Evolutionary conservation across 92 coral and sea anemone species (phyloP).

Genomic region (Palythoa caribaeorum): DNA sequence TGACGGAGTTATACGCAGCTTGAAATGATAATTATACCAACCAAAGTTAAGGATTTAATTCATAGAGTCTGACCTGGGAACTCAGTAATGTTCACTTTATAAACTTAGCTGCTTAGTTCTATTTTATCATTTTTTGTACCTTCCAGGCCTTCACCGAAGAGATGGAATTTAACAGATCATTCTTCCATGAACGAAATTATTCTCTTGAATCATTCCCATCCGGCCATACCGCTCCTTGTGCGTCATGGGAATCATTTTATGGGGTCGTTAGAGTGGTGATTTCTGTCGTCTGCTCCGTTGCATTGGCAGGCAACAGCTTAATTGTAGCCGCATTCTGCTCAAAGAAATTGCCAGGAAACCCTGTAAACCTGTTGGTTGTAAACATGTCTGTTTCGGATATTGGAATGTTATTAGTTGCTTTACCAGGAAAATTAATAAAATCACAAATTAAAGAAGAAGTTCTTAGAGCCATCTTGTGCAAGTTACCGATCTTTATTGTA

Average conservation of each 20-base stretch:
- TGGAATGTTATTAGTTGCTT: neutral
- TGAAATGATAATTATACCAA: too few species aligned
- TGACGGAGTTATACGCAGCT: too few species aligned
- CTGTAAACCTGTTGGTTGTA: slow-evolving; percentile 3
- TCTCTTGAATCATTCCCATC: neutral
- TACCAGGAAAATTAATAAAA: neutral
- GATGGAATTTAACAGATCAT: slow-evolving; percentile 18
- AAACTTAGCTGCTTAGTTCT: too few species aligned
- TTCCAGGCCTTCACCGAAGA: neutral
- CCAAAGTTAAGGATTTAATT: too few species aligned
- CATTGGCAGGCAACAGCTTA: slow-evolving; percentile 10
- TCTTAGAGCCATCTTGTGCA: neutral
- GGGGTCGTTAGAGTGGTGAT: neutral
- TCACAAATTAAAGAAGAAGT: neutral
- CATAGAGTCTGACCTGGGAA: too few species aligned
- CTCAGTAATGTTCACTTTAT: too few species aligned
- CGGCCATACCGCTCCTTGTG: neutral
- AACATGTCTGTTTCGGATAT: slow-evolving; percentile 30
- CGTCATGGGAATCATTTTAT: neutral
- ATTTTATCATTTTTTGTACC: too few species aligned
- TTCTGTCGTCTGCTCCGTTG: neutral
- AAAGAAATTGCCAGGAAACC: slow-evolving; percentile 8
- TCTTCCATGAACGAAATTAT: neutral
- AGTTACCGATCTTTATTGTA: neutral
- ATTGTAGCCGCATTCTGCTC: neutral